Evolutionary conservation across 2,797 vertebrate genomes (phyloP).

Genomic region (Perdix hodgsoniae): DNA sequence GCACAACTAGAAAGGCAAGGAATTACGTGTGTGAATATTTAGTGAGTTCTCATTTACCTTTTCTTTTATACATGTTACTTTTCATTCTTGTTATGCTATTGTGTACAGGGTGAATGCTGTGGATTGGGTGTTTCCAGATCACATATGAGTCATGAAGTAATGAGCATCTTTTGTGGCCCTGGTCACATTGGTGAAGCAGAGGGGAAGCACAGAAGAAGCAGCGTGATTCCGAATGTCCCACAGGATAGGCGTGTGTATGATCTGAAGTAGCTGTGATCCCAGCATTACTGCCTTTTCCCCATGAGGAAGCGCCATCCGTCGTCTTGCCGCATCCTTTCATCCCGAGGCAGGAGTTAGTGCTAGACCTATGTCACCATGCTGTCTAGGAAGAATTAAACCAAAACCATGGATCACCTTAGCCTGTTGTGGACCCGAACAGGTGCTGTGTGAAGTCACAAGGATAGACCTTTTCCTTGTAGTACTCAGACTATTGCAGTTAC

Average conservation of each 20-base stretch:
- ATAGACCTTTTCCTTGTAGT: not conserved
- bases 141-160: accelerated
- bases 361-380: not conserved
- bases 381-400: not conserved
- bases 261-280: not conserved
- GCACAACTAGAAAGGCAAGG: not conserved
- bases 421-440: accelerated
- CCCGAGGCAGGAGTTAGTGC: not conserved
- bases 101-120: not conserved
- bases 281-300: not conserved
- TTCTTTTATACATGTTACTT: not conserved
- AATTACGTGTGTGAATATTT: not conserved
- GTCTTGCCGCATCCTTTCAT: not conserved
- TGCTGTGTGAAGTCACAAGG: not conserved
- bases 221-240: not conserved
- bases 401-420: not conserved
- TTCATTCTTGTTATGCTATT: not conserved
- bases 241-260: not conserved
- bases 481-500: not conserved
- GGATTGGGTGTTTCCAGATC: not conserved
- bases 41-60: not conserved
- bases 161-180: not conserved
- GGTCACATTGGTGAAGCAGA: not conserved
- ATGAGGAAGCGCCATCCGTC: accelerated
- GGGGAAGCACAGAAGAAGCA: not conserved